Percentiles rank a stretch among this genome's conserved stretches.
phyloP scores from a whole-genome alignment of 2,888 invertebrate genomes.

The Matsumyia berberina region DNA sequence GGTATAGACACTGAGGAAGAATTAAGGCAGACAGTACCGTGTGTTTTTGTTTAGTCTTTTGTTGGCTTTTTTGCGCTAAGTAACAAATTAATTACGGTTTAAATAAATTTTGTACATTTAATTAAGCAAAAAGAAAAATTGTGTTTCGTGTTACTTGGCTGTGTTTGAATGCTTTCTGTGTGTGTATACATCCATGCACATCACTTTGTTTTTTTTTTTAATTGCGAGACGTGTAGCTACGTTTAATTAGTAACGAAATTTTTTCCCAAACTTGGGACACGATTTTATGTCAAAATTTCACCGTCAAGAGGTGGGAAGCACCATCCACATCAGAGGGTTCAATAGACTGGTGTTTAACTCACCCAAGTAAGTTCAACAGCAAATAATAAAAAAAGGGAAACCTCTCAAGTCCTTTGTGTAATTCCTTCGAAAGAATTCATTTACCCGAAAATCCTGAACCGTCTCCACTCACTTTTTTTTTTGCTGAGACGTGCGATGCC shows the following conservation, averaged over 20 bases:
- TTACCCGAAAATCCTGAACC: background rate
- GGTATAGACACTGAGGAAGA: conserved; percentile 12
- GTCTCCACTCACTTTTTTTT: background rate
- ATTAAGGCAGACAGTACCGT: background rate
- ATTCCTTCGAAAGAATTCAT: conserved; percentile 7
- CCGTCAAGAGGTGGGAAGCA: too few relatives aligned
- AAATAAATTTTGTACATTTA: conserved; percentile 7
- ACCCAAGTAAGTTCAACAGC: too few relatives aligned
- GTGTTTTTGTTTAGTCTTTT: background rate
- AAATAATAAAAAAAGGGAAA: background rate
- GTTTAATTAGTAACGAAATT: conserved; percentile 10
- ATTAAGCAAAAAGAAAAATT: conserved; percentile 15
- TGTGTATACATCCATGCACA: conserved; percentile 17
- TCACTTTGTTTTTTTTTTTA: background rate
- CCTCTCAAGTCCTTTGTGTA: too few relatives aligned
- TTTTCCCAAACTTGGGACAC: background rate
- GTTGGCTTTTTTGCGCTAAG: background rate
- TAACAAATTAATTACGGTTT: conserved; percentile 1
- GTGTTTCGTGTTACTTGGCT: background rate
- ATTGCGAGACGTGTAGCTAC: conserved; percentile 9
- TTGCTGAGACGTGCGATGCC: conserved; percentile 5
- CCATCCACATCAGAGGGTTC: background rate
- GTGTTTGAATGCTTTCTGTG: background rate
- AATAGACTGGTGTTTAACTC: too few relatives aligned
- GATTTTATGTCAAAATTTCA: background rate